Conservation (phyloP, 2,797 vertebrate genomes). For the Tragopan temminckii region DNA sequence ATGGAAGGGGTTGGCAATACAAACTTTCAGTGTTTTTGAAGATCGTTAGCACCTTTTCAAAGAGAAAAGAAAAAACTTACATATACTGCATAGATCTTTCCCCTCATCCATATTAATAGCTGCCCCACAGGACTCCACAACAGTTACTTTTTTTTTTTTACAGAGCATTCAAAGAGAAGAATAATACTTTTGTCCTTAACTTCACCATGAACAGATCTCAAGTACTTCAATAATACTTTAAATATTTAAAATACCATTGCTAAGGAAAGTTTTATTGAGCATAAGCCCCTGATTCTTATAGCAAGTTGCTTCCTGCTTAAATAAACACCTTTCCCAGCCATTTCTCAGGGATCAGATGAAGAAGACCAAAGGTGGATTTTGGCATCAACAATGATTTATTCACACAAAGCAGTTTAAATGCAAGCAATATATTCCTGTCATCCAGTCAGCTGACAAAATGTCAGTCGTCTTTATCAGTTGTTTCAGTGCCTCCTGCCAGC, state of each 20-base stretch:
- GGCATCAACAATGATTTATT: slow-evolving; percentile 86
- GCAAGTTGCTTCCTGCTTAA: not conserved
- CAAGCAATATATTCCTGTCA: slow-evolving; percentile 83
- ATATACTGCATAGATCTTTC: not conserved
- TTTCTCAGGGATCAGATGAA: slow-evolving; percentile 3
- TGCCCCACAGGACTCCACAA: not conserved
- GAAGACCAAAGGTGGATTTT: slow-evolving; percentile 85
- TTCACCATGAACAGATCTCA: not conserved
- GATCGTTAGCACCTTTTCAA: not conserved
- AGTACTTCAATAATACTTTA: slow-evolving; percentile 8
- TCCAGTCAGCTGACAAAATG: slow-evolving; percentile 85
- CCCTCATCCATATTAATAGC: not conserved
- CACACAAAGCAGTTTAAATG: slow-evolving; percentile 80
- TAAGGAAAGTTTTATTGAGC: not conserved
- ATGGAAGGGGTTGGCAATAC: not conserved
- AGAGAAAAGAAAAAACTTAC: not conserved
- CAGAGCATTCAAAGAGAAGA: not conserved
- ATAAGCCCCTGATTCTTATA: not conserved
- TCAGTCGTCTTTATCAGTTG: slow-evolving; percentile 87
- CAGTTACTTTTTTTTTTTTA: not conserved
- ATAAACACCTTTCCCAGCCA: slow-evolving; percentile 1
- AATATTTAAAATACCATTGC: not conserved
- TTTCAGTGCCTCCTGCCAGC: slow-evolving; percentile 76
- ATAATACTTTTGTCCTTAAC: not conserved
- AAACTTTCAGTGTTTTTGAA: not conserved